These are phyloP conservation scores for Pseudolaguvia tuberculata DNA, from an alignment of 2,113 vertebrate species.

Conservation along the genomic window DNA sequence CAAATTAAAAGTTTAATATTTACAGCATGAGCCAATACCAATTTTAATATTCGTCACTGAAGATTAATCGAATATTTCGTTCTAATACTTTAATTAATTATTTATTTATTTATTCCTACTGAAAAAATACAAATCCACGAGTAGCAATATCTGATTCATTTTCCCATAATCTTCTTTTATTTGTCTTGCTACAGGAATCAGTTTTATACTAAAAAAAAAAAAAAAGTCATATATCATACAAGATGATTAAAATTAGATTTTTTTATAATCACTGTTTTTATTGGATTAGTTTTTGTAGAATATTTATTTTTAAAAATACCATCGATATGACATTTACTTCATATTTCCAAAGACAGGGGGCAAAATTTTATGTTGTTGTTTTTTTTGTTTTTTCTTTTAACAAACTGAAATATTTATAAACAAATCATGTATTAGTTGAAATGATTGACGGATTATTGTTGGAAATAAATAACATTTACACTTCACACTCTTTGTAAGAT, in stretches of 20 bases:
- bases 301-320: not conserved
- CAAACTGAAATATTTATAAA: slow-evolving; percentile 3
- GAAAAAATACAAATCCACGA: not conserved
- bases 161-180: not conserved
- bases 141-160: not conserved
- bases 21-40: too few relatives aligned
- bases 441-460: slow-evolving; percentile 68
- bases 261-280: not conserved
- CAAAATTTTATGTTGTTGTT: not conserved
- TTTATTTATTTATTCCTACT: too few relatives aligned
- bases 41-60: too few relatives aligned
- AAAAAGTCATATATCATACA: not conserved
- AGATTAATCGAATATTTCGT: not conserved
- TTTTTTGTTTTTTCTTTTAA: not conserved
- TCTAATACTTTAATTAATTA: not conserved
- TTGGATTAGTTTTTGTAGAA: not conserved
- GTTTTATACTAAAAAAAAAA: not conserved
- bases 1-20: too few relatives aligned
- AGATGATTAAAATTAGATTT: not conserved
- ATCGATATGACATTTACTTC: not conserved
- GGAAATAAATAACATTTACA: slow-evolving; percentile 82
- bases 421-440: slow-evolving; percentile 50
- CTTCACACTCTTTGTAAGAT: slow-evolving; percentile 99
- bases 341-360: not conserved
- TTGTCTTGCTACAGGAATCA: not conserved